Evolutionary conservation across 2,113 vertebrate genomes (phyloP).

Genomic region (Anser brachyrhynchus): DNA sequence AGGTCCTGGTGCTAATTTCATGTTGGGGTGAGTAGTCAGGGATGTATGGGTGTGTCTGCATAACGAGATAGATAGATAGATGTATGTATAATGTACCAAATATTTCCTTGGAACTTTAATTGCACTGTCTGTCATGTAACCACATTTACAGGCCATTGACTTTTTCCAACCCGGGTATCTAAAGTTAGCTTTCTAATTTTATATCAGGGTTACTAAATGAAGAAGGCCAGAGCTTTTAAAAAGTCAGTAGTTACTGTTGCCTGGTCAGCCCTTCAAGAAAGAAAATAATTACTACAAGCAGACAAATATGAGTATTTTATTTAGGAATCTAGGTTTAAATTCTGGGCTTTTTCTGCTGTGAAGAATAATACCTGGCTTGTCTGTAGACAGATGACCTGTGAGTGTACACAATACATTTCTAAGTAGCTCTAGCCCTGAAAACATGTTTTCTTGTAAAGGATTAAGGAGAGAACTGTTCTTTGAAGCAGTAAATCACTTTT

Average conservation of each 20-base stretch:
- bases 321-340: neutral
- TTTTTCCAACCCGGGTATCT: neutral
- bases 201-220: neutral
- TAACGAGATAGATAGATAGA: neutral
- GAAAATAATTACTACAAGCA: neutral
- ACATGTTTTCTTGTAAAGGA: neutral
- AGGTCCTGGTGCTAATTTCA: neutral
- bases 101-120: constrained; percentile 16
- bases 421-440: neutral
- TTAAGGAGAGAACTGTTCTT: neutral
- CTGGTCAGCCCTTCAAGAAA: neutral
- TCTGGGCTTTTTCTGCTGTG: neutral
- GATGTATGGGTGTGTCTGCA: neutral
- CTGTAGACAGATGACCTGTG: neutral
- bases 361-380: neutral
- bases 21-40: neutral
- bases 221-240: neutral
- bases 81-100: neutral
- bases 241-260: neutral
- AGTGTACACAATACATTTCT: neutral
- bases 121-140: neutral
- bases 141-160: neutral
- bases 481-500: neutral
- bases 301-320: neutral
- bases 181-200: constrained; percentile 37